Base-by-base conservation (phyloP, 2,113 vertebrate species). In the Ivindomyrus marchei region DNA sequence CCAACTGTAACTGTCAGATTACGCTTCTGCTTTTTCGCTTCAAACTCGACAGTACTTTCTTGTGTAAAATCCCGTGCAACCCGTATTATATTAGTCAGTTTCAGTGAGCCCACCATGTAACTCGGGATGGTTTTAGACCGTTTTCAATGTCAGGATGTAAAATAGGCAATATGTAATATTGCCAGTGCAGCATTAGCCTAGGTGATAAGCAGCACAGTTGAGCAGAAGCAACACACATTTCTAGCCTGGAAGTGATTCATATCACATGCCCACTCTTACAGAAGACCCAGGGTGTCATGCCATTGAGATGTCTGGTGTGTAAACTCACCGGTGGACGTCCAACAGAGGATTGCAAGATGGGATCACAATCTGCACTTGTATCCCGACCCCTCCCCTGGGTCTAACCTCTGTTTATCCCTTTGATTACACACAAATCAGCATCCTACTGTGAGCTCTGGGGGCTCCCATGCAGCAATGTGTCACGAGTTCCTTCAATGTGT, bases 341-440 rank as follows among this genome's bases (percentile, higher is more conserved):
- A 87, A 31, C 84, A 86, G 84, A 46, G 84, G 46, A 50, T 27
- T 50, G 24, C 84, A 50, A 49, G 85, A 27, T 2, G 15, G 50
- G 31, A 87, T 87, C 85, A 87, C 47, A 87, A 53, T 36, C 85
- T 2, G 9, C 85, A 47, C 50, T 53, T 47, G n/a, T 31, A 53
- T 53, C 50, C 50, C 6, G 50, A 39, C 85, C 85, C 50, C 85
- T 87, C 49, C 85, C 27, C n/a, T 47, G 50, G 50, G 50, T 53
- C 49, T 39, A 50, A 49, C 85, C 85, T 87, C 49, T 36, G n/a
- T 87, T 87, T 53, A 39, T 31, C 50, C 85, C 85, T 87, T 53
- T 87, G 85, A 87, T 87, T 52, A 53, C 49, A 56, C 85, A 87
- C 49, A 87, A 56, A 87, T 87, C 85, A 87, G 85, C 19, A 31